Evolutionary conservation across 2,797 vertebrate species (phyloP).

Genomic region (Notolabrus celidotus): DNA sequence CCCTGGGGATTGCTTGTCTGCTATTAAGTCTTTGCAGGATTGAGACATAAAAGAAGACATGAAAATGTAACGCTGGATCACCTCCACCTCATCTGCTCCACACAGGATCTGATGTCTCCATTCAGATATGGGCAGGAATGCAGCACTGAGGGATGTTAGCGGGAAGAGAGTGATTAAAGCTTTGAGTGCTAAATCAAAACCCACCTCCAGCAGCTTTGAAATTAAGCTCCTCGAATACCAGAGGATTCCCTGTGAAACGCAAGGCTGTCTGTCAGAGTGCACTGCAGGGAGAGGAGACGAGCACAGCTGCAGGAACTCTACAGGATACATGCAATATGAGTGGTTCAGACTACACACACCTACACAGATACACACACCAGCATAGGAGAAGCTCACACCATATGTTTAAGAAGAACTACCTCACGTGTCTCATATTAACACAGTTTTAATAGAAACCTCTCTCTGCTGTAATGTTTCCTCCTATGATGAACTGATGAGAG

Average conservation of each 20-base stretch:
- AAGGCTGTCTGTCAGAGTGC: constrained; percentile 60
- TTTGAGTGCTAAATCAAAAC: constrained; percentile 70
- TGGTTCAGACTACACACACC: constrained; percentile 31
- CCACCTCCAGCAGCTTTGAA: constrained; percentile 73
- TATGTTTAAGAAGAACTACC: constrained; percentile 18
- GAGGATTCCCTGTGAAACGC: constrained; percentile 72
- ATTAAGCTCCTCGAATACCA: constrained; percentile 73
- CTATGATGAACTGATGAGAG: constrained; percentile 58
- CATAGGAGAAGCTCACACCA: constrained; percentile 14
- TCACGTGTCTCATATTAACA: constrained; percentile 38
- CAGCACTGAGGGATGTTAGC: constrained; percentile 43
- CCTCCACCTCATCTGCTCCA: constrained; percentile 46
- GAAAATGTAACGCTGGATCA: constrained; percentile 40
- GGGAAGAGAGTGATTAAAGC: constrained; percentile 70
- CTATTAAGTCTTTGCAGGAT: not conserved
- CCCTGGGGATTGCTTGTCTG: not conserved
- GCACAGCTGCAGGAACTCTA: constrained; percentile 64
- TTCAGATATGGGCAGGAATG: constrained; percentile 68
- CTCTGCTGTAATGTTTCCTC: constrained; percentile 53
- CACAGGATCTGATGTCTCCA: constrained; percentile 52
- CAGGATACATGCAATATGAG: constrained; percentile 38
- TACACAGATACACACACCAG: constrained; percentile 10
- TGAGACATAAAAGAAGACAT: constrained; percentile 32
- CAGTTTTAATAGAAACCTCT: constrained; percentile 40
- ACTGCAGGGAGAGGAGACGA: constrained; percentile 23